Conservation (phyloP, 2,113 vertebrate genomes). For the Syngnathus floridae region DNA sequence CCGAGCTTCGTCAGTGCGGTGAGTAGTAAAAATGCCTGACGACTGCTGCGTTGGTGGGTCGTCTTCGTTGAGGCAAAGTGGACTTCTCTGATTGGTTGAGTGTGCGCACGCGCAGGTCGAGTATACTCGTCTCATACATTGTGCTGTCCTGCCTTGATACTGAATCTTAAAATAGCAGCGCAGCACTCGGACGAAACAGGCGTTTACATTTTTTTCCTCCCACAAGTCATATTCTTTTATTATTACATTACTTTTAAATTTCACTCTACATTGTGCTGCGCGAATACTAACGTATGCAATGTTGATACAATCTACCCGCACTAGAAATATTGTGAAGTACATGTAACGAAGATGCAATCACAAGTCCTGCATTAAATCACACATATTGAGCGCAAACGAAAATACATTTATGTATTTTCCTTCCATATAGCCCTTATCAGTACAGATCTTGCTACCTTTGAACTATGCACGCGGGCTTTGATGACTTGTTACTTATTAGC, state of each 20-base stretch:
- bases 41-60: not conserved
- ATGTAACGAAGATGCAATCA: not conserved
- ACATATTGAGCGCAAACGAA: not conserved
- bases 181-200: slow-evolving; percentile 14
- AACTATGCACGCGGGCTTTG: slow-evolving; percentile 38
- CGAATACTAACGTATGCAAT: not conserved
- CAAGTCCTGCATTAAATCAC: not conserved
- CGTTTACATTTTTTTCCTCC: not conserved
- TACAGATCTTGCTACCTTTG: slow-evolving; percentile 24
- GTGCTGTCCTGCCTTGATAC: slow-evolving; percentile 35
- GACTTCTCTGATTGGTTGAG: slow-evolving; percentile 39
- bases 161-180: slow-evolving; percentile 55
- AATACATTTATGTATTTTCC: not conserved
- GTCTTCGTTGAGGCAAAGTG: slow-evolving; percentile 24
- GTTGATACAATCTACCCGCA: not conserved
- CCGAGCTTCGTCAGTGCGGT: slow-evolving; percentile 7
- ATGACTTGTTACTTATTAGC: slow-evolving; percentile 59
- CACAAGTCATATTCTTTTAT: not conserved
- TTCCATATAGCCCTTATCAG: slow-evolving; percentile 16
- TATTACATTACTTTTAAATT: not conserved
- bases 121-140: slow-evolving; percentile 44
- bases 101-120: slow-evolving; percentile 38
- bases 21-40: slow-evolving; percentile 21
- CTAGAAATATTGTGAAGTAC: not conserved
- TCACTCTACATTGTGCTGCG: not conserved